Evolutionary conservation across 1,140 invertebrate species (phyloP), one percentile per base, ranked within the genome.

Genomic region (Oppia nitens): DNA sequence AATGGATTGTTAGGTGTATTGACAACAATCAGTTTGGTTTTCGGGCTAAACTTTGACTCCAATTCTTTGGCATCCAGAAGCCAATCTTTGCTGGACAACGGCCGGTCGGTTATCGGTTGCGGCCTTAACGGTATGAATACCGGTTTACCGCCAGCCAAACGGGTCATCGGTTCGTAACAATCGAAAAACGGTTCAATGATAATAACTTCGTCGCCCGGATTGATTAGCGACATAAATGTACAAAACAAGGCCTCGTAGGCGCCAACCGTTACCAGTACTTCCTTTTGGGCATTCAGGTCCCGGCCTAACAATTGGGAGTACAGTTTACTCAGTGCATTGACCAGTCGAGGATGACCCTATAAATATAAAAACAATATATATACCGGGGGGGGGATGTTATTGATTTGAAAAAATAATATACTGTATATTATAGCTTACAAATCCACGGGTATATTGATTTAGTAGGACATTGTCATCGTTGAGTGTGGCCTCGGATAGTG

Each of bases 181-280:
- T 98, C 95, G 71, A 94, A 98, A 72, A 86, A 98, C 9, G 95
- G 95, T 71, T 98, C 95, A 62, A 98, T 92, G 27, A 99, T 90
- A 61, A 97, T 93, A 61, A 92, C 74, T 72, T 98, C 90, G 74
- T 81, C 79, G 24, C 85, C 88, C 50, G 76, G 77, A 65, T 83
- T 83, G 9, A 93, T 79, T 66, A 89, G 81, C 24, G 91, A 91
- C 74, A 83, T 73, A 58, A 98, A 82, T 20, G 84, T 73, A 62
- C 81, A 83, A 71, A 82, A 93, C 0, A 93, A 71, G 3, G 77
- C 85, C 72, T 94, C 88, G 70, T 96, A 98, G 11, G 94, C 95
- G 45, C 95, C 95, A 57, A 76, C 73, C 0, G 89, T 91, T 0
- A 97, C 81, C 9, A 97, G 67, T 52, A 98, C 77, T 74, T 98